Evolutionary conservation across 2,888 invertebrate species (phyloP), one percentile per base, ranked within the genome.

Genomic region (Parnassius orleans): DNA sequence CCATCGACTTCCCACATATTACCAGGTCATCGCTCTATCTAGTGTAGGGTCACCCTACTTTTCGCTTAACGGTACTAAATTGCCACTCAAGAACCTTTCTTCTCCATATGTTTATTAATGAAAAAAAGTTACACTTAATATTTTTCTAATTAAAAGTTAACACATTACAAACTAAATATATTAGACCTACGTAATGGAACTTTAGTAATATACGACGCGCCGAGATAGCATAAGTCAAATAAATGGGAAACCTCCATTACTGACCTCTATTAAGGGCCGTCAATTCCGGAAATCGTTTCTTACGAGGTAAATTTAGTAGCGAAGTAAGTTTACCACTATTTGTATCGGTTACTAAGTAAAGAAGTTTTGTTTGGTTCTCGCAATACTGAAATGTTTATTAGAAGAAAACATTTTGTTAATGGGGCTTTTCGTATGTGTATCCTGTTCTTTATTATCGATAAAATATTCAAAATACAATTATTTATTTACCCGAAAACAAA

Each of bases 211-310:
- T 52, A 52, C 46, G 52, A 52, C 52, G 53, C 24, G 61, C 19
- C 5, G 47, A 62, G 61, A 42, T 48, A 48, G 57, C 57, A 53
- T 62, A 62, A 62, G 61, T 62, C 61, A 62, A 62, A 57, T 62
- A 62, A 62, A 62, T 62, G 61, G 61, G 48, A 19, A 53, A 43
- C 47, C 53, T 47, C 57, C 61, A 62, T 62, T 62, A 57, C 61
- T 7, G 61, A 43, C 57, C 41, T 56, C 61, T 62, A 57, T 62
- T 57, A 62, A 47, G 53, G 47, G 48, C 57, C 61, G 52, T 53
- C 57, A 53, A 53, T 53, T 62, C 52, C 57, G 57, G 47, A 57
- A 62, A 57, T 48, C 57, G 57, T 62, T 62, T 62, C 57, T 53
- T 57, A 57, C 41, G 52, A 46, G 61, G 46, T 52, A 53, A 57